A percentile compares a stretch with the other conserved stretches of the same genome.
phyloP scores from a whole-genome alignment of 1,140 invertebrate genomes.

The Philaenus spumarius region DNA sequence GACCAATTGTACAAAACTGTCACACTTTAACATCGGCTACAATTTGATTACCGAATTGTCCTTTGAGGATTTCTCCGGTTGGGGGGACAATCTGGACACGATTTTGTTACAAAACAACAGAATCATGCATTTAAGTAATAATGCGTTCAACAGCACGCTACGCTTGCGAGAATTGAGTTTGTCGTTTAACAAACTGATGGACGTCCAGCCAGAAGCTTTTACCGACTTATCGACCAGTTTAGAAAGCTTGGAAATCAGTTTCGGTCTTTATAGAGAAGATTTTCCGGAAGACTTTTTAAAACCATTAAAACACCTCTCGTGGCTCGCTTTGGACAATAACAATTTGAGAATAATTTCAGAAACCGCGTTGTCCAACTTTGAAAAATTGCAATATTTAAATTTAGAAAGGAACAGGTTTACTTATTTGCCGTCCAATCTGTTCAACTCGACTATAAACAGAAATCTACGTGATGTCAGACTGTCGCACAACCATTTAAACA shows the following conservation, averaged over 20 bases:
- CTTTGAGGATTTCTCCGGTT: constrained; percentile 63
- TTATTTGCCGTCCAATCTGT: constrained; percentile 53
- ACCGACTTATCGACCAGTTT: constrained; percentile 60
- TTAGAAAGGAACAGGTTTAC: constrained; percentile 75
- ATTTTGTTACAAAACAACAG: constrained; percentile 78
- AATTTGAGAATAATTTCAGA: constrained; percentile 66
- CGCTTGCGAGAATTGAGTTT: constrained; percentile 77
- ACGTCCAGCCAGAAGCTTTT: constrained; percentile 70
- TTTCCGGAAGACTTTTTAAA: constrained; percentile 65
- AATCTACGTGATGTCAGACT: constrained; percentile 68
- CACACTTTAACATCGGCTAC: constrained; percentile 80
- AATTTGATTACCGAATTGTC: constrained; percentile 72
- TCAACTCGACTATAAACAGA: constrained; percentile 60
- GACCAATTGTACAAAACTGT: constrained; percentile 57
- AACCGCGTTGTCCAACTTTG: constrained; percentile 52
- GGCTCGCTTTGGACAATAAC: constrained; percentile 85
- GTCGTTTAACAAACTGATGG: constrained; percentile 78
- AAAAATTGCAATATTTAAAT: constrained; percentile 73
- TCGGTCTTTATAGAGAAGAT: constrained; percentile 69
- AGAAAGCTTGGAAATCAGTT: constrained; percentile 77
- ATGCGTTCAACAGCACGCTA: constrained; percentile 60
- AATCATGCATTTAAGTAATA: constrained; percentile 62
- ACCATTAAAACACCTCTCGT: constrained; percentile 63
- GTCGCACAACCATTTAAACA: constrained; percentile 62
- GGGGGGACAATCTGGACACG: constrained; percentile 67